Evolutionary conservation across 1,140 invertebrate genomes (phyloP).

Genomic region (Macrobrachium rosenbergii): DNA sequence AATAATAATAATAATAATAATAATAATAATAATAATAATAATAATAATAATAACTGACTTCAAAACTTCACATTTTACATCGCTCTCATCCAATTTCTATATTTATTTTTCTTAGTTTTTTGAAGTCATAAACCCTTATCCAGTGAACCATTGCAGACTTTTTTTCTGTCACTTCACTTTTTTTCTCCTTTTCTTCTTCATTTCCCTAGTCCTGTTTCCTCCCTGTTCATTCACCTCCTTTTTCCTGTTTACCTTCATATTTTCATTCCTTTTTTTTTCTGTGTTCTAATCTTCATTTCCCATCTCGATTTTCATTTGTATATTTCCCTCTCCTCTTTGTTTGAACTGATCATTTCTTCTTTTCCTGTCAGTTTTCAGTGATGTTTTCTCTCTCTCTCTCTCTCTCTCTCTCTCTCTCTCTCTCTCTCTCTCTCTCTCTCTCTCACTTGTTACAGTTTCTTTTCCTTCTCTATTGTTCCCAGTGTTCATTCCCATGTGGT

Average conservation of each 20-base stretch:
- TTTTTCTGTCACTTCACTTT: not conserved
- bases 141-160: too few species aligned
- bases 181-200: not conserved
- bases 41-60: too few species aligned
- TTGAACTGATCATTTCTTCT: not conserved
- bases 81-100: too few species aligned
- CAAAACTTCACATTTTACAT: too few species aligned
- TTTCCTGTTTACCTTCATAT: not conserved
- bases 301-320: not conserved
- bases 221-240: not conserved
- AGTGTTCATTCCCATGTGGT: too few species aligned
- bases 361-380: not conserved
- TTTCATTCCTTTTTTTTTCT: not conserved
- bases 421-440: not conserved
- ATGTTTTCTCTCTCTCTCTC: not conserved
- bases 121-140: too few species aligned
- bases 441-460: not conserved
- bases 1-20: too few species aligned
- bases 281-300: not conserved
- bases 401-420: not conserved
- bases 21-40: too few species aligned
- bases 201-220: not conserved
- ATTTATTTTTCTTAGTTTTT: too few species aligned
- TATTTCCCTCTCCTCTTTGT: not conserved
- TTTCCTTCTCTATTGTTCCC: too few species aligned